Evolutionary conservation across 2,113 vertebrate species (phyloP), one percentile per base, ranked within the genome.

Genomic region (Chroicocephalus ridibundus): DNA sequence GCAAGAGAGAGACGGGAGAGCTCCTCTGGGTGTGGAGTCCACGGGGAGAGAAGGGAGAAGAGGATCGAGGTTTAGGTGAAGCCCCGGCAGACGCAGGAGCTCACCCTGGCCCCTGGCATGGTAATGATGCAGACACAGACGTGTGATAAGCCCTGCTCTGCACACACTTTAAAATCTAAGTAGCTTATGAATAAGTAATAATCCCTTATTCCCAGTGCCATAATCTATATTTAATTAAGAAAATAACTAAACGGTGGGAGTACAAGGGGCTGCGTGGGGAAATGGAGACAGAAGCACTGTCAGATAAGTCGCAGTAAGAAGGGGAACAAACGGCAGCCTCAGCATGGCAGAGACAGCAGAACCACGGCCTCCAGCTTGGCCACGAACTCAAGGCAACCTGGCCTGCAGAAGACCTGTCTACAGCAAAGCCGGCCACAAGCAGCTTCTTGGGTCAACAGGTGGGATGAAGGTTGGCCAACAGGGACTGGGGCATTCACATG

Each of bases 161-260:
- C 76, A 69, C 68, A 57, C 47, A 40, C 86, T 89, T 94, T 80
- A 86, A 88, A 91, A 94, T 78, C 88, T 89, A 95, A 94, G 92
- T 81, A 83, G 49, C 26, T 93, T 95, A 96, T 96, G 90, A 95
- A 94, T 96, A 95, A 97, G 94, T 96, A 92, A 96, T 90, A 47
- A 76, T 51, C 58, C 62, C 70, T 61, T 78, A 86, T 95, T 95
- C 96, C 93, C 70, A 54, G 51, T 85, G 66, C 91, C 93, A 93
- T 94, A 96, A 91, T 96, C 95, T 96, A 95, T 96, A 96, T 82
- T 84, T 96, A 97, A 94, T 95, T 96, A 97, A 80, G 90, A 92
- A 96, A 96, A 96, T 95, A 94, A 87, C 96, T 93, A 88, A 96
- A 96, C 7, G 26, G 62, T 75, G 94, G 62, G 84, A 91, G 70